These are phyloP conservation scores for Salarias fasciatus DNA, from an alignment of 2,797 vertebrate genomes.

Conservation along the genomic window DNA sequence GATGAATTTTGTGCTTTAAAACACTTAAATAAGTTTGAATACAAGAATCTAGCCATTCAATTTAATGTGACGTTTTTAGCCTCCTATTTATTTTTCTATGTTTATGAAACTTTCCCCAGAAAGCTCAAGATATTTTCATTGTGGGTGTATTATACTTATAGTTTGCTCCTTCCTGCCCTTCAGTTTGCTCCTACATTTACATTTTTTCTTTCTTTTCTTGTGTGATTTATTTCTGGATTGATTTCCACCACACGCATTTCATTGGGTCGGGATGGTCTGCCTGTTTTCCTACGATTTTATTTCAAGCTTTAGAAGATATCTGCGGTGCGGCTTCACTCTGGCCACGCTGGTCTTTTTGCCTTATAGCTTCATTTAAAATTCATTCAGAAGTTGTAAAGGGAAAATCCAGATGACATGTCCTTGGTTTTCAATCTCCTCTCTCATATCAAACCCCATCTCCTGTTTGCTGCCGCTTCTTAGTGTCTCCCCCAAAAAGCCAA, in stretches of 20 bases:
- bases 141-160: not conserved
- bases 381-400: slow-evolving; percentile 41
- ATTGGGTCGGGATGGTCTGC: not conserved
- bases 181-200: not conserved
- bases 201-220: not conserved
- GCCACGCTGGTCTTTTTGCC: slow-evolving; percentile 28
- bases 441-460: slow-evolving; percentile 53
- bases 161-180: not conserved
- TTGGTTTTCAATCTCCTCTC: slow-evolving; percentile 65
- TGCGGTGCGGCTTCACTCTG: slow-evolving; percentile 7
- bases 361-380: slow-evolving; percentile 54
- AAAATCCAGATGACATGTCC: slow-evolving; percentile 51
- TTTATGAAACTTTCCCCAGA: not conserved
- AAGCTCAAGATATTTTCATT: not conserved
- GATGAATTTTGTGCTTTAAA: too few relatives aligned
- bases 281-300: slow-evolving; percentile 4
- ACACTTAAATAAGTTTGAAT: too few relatives aligned
- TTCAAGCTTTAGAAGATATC: slow-evolving; percentile 9
- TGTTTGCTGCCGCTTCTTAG: slow-evolving; percentile 4
- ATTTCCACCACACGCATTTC: slow-evolving; percentile 2
- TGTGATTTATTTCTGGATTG: slow-evolving; percentile 3
- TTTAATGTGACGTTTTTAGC: too few relatives aligned
- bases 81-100: too few relatives aligned
- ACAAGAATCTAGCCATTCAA: too few relatives aligned
- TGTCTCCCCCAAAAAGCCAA: slow-evolving; percentile 24